Evolutionary conservation across 2,113 vertebrate genomes (phyloP), one percentile per base, ranked within the genome.

Genomic region (Anser brachyrhynchus): DNA sequence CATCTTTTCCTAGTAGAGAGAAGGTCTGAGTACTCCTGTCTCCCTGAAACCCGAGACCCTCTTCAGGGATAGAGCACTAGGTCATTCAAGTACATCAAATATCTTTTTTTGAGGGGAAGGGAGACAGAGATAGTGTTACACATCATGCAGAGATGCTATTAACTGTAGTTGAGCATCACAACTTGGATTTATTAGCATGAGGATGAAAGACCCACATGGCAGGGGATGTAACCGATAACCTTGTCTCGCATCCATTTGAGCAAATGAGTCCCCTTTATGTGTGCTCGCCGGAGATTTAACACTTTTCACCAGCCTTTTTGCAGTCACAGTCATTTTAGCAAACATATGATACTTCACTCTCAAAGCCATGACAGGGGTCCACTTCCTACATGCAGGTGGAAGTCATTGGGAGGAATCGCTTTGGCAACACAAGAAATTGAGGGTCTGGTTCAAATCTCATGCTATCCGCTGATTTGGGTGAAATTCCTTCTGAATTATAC

Each of bases 151-250:
- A 89, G 84, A 95, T 54, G 90, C 95, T 92, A 58, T 89, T 97
- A 96, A 84, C 70, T 79, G 29, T 69, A 92, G 86, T 89, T 65
- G 54, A 82, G 66, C 93, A 96, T 89, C 80, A 82, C 54, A 62
- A 89, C 26, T 64, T 93, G 84, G 83, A 84, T 95, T 94, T 96
- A 92, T 95, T 96, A 94, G 54, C 80, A 75, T 35, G 66, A 83
- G 89, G 49, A 55, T 14, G 3, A 82, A 65, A 94, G 85, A 89
- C 57, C 86, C 81, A 26, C 86, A 54, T 73, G 77, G 76, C 92
- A 78, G 80, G 79, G 93, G 77, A 87, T 86, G 70, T 92, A 81
- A 92, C 80, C 58, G 95, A 97, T 96, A 97, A 97, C 92, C 88
- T 86, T 89, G 90, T 58, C 86, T 84, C 12, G 3, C 73, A 87